Base-by-base conservation (phyloP, 2,113 vertebrate genomes). In the Seriola rivoliana region DNA sequence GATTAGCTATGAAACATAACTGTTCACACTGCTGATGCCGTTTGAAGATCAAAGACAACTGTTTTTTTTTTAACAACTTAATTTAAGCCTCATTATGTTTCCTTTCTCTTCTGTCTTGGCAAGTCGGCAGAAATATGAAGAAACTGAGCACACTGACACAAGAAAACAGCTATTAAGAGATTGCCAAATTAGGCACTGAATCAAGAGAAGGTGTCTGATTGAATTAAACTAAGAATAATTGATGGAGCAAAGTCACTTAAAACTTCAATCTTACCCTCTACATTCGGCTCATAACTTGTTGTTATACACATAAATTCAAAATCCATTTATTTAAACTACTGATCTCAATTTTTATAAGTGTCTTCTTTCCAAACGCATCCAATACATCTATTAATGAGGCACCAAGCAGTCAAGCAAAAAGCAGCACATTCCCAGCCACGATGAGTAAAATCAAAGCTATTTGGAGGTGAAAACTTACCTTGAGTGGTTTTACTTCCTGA, bases 401-500 rank as follows among this genome's bases (percentile, higher is more conserved):
- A 44, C 21, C 4, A 25, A 69, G 42, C 40, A 14, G 23, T 55
- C 25, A 36, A 55, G 11, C 16, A 66, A 8, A 21, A 29, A 29
- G 9, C 19, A 52, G 52, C 21, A 25, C 36, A 52, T 29, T 66
- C 25, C 2, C 57, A 48, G 8, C 46, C 48, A 63, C 50, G 21
- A 44, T n/a, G 11, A 5, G 21, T 7, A 34, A 71, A 60, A 48
- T 46, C n/a, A 52, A 38, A 29, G 50, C 54, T 54, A 59, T 77
- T 81, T 81, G 44, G 63, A 77, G 64, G 76, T 72, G 84, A 89
- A 91, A 93, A 93, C 97, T 97, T 97, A 98, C 98, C 98, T 96
- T 96, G 98, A 88, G 94, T 86, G 88, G 93, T 92, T 96, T 95
- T 97, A 95, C 95, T 96, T 90, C 95, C 96, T 92, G 95, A 95